Percentiles rank a stretch among this genome's conserved stretches.
Evolutionary conservation across 2,888 invertebrate genomes (phyloP).

Genomic region (Mesorhabditis spiculigera): DNA sequence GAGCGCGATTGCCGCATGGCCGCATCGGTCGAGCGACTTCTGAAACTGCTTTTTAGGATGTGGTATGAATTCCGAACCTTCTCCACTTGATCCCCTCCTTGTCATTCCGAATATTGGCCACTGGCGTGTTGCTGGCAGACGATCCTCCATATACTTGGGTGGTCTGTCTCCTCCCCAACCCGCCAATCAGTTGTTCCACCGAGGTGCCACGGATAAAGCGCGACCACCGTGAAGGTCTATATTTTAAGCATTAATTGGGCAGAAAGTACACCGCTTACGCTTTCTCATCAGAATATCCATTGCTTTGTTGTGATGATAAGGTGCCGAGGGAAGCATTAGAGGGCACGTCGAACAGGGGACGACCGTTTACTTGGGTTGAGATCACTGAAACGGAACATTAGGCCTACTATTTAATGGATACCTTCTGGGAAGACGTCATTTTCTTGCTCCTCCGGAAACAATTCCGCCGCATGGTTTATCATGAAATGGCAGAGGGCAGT

Average conservation of each 20-base stretch:
- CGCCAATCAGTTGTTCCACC: slow-evolving; percentile 33
- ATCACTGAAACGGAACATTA: neutral
- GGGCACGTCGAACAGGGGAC: neutral
- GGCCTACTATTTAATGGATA: neutral
- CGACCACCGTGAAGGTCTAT: slow-evolving; percentile 25
- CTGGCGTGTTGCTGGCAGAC: slow-evolving; percentile 8
- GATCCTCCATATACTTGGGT: slow-evolving; percentile 30
- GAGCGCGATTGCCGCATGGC: slow-evolving; percentile 30
- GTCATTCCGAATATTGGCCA: neutral
- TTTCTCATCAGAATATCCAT: slow-evolving; percentile 10
- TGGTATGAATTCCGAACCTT: neutral
- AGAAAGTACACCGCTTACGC: neutral
- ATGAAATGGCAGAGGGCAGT: slow-evolving; percentile 45
- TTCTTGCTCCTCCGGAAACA: slow-evolving; percentile 27
- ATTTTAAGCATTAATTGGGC: neutral
- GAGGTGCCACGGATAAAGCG: slow-evolving; percentile 40
- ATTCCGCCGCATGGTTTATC: slow-evolving; percentile 31
- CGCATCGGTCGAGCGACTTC: slow-evolving; percentile 40
- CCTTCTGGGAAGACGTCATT: slow-evolving; percentile 11
- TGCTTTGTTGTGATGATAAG: neutral
- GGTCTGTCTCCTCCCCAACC: slow-evolving; percentile 21
- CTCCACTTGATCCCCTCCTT: slow-evolving; percentile 1
- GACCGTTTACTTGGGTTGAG: neutral
- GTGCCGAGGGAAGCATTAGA: neutral
- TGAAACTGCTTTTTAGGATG: slow-evolving; percentile 13